A percentile compares a stretch with the other conserved stretches of the same genome.
phyloP scores from a whole-genome alignment of 2,113 vertebrate species.

The Pelecanoides urinatrix region DNA sequence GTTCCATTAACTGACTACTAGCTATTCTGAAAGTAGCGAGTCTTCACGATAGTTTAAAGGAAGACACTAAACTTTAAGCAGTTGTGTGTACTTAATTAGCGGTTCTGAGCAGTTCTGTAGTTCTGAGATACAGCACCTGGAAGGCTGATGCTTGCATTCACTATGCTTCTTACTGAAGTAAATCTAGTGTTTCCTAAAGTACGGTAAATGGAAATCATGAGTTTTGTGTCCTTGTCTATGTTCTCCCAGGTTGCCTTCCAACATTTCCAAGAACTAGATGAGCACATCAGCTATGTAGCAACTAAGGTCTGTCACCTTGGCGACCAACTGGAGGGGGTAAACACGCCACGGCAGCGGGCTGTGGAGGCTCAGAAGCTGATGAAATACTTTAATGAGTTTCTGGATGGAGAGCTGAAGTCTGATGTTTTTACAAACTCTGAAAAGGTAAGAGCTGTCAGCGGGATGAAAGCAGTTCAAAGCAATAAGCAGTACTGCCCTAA shows the following conservation, averaged over 20 bases:
- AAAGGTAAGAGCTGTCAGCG: conserved; percentile 87
- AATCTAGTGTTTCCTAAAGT: neutral
- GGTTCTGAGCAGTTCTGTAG: neutral
- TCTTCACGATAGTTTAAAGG: neutral
- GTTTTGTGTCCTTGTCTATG: conserved; percentile 6
- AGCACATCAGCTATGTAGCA: conserved; percentile 98
- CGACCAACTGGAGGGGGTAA: conserved; percentile 97
- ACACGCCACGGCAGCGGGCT: conserved; percentile 94
- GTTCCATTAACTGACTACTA: neutral
- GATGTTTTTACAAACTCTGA: conserved; percentile 98
- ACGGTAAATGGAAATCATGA: neutral
- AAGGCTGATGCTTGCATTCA: neutral
- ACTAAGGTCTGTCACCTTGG: conserved; percentile 99
- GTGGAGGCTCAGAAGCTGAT: conserved; percentile 98
- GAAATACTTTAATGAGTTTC: conserved; percentile 99
- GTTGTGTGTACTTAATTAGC: neutral
- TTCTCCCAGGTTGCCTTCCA: conserved; percentile 93
- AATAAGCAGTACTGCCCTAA: conserved; percentile 83
- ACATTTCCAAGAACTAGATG: conserved; percentile 98
- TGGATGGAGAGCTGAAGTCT: conserved; percentile 97
- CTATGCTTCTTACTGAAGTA: neutral
- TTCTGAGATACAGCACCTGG: neutral
- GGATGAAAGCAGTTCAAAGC: conserved; percentile 77
- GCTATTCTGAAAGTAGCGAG: neutral
- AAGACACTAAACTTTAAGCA: neutral